Evolutionary conservation across 2,888 invertebrate species (phyloP).

Genomic region (Limnephilus auricula): DNA sequence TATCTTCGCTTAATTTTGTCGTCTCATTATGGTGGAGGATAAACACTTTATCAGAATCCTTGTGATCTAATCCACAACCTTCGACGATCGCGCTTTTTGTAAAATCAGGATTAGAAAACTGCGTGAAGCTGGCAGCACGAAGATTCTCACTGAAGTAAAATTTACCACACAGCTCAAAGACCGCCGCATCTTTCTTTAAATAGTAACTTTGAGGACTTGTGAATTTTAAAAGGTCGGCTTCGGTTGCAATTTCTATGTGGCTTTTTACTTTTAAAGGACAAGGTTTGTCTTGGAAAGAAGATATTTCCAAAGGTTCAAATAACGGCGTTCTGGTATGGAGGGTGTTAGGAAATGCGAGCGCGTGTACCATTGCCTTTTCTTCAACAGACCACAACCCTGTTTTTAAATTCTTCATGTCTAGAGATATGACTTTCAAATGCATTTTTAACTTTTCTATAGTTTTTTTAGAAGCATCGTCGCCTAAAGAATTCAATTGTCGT

Average conservation of each 20-base stretch:
- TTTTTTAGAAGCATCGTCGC: conserved; percentile 70
- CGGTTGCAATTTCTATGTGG: conserved; percentile 79
- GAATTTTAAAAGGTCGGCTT: conserved; percentile 78
- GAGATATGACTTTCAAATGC: conserved; percentile 77
- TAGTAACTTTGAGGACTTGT: conserved; percentile 80
- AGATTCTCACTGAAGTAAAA: conserved; percentile 75
- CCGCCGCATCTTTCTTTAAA: conserved; percentile 82
- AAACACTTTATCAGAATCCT: conserved; percentile 78
- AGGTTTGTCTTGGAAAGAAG: conserved; percentile 69
- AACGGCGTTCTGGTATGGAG: conserved; percentile 82
- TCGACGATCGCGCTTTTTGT: conserved; percentile 86
- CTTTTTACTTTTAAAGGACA: conserved; percentile 70
- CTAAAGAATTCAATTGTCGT: conserved; percentile 71
- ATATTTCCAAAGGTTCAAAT: conserved; percentile 69
- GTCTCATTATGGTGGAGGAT: conserved; percentile 79
- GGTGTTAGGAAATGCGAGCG: conserved; percentile 83
- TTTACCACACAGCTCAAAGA: conserved; percentile 82
- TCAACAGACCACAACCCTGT: conserved; percentile 84
- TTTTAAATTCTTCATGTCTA: conserved; percentile 82
- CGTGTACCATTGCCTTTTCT: conserved; percentile 81
- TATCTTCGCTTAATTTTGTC: conserved; percentile 76
- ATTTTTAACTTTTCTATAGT: conserved; percentile 77
- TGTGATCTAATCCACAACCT: conserved; percentile 82
- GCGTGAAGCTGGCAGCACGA: conserved; percentile 77
- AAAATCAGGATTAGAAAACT: conserved; percentile 88